These are phyloP conservation scores for Pyrrhia umbra DNA, from an alignment of 2,888 invertebrate genomes.

Conservation along the genomic window DNA sequence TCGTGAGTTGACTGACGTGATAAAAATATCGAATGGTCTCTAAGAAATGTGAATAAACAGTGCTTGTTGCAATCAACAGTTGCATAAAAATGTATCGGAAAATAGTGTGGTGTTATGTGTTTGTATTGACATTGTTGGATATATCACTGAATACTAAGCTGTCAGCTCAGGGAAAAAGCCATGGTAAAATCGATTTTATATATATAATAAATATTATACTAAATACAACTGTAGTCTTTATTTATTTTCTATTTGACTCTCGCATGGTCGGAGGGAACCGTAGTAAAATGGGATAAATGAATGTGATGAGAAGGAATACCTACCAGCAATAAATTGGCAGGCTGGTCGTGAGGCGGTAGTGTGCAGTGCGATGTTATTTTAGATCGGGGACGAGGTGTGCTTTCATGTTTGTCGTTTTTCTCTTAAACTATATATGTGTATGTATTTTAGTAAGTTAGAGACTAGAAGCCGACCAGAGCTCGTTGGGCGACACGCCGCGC, in stretches of 20 bases:
- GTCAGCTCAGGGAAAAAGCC: conserved; percentile 93
- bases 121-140: conserved; percentile 92
- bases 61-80: conserved; percentile 68
- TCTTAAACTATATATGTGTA: conserved; percentile 63
- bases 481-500: conserved; percentile 38
- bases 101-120: conserved; percentile 92
- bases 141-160: conserved; percentile 92
- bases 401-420: conserved; percentile 73
- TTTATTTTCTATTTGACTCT: conserved; percentile 25
- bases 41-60: conserved; percentile 84
- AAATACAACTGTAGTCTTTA: conserved; percentile 21
- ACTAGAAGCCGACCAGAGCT: conserved; percentile 19
- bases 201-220: conserved; percentile 23
- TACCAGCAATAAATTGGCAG: conserved; percentile 69
- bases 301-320: conserved; percentile 58
- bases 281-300: conserved; percentile 18
- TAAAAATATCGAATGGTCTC: conserved; percentile 73
- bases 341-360: conserved; percentile 61
- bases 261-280: not conserved
- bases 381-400: conserved; percentile 74
- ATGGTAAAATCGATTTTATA: conserved; percentile 91
- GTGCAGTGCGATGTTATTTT: conserved; percentile 77
- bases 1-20: conserved; percentile 67
- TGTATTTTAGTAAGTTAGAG: conserved; percentile 68
- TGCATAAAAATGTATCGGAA: conserved; percentile 88